Conservation (phyloP, 2,113 vertebrate genomes). For the Embiotoca jacksoni region DNA sequence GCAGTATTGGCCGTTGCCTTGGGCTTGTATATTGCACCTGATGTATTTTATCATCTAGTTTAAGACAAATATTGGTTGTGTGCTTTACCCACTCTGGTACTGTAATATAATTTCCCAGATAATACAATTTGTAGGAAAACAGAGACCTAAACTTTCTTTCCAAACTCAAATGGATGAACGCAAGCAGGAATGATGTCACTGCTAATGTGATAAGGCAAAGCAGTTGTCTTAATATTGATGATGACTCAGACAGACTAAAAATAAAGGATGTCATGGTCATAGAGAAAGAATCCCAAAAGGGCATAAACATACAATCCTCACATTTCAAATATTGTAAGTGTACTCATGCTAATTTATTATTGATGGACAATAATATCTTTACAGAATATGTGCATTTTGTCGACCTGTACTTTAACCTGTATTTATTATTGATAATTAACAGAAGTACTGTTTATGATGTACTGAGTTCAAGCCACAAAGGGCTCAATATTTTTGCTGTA, state of each 20-base stretch:
- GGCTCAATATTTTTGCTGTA: too few relatives aligned
- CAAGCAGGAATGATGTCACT: conserved; percentile 58
- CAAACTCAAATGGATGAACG: conserved; percentile 53
- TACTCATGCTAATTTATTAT: background rate
- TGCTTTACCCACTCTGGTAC: conserved; percentile 35
- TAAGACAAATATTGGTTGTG: conserved; percentile 53
- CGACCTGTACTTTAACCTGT: conserved; percentile 27
- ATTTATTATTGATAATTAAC: conserved; percentile 39
- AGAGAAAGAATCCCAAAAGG: background rate
- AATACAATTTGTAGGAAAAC: conserved; percentile 66
- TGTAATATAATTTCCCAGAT: conserved; percentile 62
- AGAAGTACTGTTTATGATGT: background rate
- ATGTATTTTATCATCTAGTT: conserved; percentile 53
- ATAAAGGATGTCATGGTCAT: background rate
- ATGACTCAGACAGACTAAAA: conserved; percentile 51
- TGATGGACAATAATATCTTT: background rate
- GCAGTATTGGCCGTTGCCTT: conserved; percentile 20
- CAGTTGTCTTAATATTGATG: conserved; percentile 21
- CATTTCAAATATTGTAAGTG: background rate
- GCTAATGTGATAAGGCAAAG: conserved; percentile 54
- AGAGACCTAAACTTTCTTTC: conserved; percentile 44
- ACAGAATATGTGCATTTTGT: conserved; percentile 18
- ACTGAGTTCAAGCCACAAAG: too few relatives aligned
- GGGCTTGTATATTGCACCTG: conserved; percentile 16
- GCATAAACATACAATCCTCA: background rate